phyloP scores from a whole-genome alignment of 1,140 invertebrate species.

The Drosophila subpulchrella region DNA sequence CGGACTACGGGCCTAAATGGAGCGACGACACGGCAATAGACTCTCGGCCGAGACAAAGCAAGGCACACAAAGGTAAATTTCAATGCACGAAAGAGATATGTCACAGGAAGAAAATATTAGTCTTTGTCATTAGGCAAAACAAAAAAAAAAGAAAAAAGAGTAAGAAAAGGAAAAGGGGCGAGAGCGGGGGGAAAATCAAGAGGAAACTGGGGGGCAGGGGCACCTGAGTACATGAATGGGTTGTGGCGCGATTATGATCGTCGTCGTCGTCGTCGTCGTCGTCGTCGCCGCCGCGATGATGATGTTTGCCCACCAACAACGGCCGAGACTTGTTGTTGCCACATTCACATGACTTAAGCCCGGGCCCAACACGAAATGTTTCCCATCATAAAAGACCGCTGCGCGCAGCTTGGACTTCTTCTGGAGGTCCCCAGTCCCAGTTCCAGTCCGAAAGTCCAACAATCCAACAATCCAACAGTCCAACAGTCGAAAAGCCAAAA shows the following conservation, averaged over 20 bases:
- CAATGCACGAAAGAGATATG: slow-evolving; percentile 77
- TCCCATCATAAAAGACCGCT: slow-evolving; percentile 74
- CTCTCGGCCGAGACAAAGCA: slow-evolving; percentile 37
- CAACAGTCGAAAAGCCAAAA: slow-evolving; percentile 55
- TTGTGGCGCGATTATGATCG: slow-evolving; percentile 36
- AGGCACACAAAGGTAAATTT: slow-evolving; percentile 62
- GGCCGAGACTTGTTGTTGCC: slow-evolving; percentile 72
- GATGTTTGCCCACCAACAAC: slow-evolving; percentile 80
- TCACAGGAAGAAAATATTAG: slow-evolving; percentile 85
- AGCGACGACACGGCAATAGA: slow-evolving; percentile 50
- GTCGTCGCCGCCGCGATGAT: slow-evolving; percentile 25
- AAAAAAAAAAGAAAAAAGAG: slow-evolving; percentile 56
- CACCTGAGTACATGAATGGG: slow-evolving; percentile 36
- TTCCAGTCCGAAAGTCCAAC: slow-evolving; percentile 28
- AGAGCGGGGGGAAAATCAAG: slow-evolving; percentile 16
- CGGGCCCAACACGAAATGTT: slow-evolving; percentile 62
- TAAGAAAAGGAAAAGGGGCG: slow-evolving; percentile 6
- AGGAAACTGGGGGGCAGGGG: slow-evolving; percentile 14
- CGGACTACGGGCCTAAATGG: slow-evolving; percentile 51
- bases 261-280: slow-evolving; percentile 10
- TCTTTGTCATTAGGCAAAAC: slow-evolving; percentile 84
- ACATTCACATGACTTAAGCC: slow-evolving; percentile 77
- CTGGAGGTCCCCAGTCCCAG: slow-evolving; percentile 18
- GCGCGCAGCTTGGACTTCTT: slow-evolving; percentile 11
- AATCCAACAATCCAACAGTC: background rate